Evolutionary conservation across 2,113 vertebrate genomes (phyloP).

Genomic region (Astur gentilis): DNA sequence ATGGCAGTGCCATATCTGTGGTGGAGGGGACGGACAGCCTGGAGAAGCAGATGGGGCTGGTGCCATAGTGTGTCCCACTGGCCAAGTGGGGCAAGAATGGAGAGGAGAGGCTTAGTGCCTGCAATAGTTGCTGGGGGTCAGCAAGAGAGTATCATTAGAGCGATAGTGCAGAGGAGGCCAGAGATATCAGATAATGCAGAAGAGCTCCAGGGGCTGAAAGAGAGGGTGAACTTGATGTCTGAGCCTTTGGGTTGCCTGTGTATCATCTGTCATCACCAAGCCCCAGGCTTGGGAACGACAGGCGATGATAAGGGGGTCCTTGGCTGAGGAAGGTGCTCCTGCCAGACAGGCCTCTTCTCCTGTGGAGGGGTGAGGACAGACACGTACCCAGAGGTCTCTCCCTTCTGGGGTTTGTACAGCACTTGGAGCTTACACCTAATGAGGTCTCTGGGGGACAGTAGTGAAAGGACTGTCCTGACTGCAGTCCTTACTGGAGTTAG

Average conservation of each 20-base stretch:
- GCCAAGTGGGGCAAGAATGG: neutral
- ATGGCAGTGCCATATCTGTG: neutral
- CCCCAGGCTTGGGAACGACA: neutral
- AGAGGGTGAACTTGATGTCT: neutral
- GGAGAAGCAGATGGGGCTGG: neutral
- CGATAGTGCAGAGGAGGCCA: neutral
- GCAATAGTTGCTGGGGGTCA: neutral
- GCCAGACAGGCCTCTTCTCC: neutral
- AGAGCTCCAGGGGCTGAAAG: neutral
- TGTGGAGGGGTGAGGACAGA: neutral
- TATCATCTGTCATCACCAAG: neutral
- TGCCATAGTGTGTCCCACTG: neutral
- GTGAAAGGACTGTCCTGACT: neutral
- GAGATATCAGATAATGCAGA: neutral
- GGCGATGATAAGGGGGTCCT: neutral
- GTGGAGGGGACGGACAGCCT: neutral
- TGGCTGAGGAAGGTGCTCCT: neutral
- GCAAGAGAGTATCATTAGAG: neutral
- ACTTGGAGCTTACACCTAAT: neutral
- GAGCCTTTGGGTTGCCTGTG: neutral
- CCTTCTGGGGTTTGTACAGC: neutral
- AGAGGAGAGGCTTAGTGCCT: neutral
- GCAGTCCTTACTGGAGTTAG: neutral
- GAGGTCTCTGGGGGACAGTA: neutral
- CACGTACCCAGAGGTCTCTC: accelerated